These are phyloP conservation scores for Drosophila dives DNA, from an alignment of 2,888 invertebrate species.

Conservation along the genomic window DNA sequence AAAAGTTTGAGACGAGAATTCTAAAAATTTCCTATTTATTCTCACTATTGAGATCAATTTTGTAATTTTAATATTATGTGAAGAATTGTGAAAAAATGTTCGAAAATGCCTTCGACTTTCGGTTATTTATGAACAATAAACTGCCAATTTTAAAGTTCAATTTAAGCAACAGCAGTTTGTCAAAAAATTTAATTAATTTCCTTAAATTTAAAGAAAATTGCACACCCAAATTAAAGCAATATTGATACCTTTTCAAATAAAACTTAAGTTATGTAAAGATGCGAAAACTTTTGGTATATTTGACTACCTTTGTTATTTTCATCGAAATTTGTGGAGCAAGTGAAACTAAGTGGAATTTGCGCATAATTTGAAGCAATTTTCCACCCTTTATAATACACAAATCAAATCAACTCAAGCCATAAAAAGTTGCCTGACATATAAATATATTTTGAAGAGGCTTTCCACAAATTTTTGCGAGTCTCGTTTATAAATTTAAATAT, in stretches of 20 bases:
- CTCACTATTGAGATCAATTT: background rate
- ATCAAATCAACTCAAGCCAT: conserved; percentile 2
- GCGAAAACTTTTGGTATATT: background rate
- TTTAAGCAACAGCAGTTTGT: background rate
- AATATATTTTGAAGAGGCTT: conserved; percentile 36
- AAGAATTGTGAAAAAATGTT: background rate
- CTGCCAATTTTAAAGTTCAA: background rate
- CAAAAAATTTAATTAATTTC: background rate
- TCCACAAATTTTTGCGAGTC: conserved; percentile 52
- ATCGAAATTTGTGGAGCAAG: too few species aligned
- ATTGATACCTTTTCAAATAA: background rate
- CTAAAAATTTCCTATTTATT: background rate
- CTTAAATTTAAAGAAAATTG: background rate
- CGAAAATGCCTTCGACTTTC: background rate
- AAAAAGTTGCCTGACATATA: conserved; percentile 1
- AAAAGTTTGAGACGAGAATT: background rate
- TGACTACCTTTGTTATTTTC: background rate
- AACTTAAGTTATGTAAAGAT: background rate
- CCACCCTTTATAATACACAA: conserved; percentile 5
- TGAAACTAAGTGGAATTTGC: background rate
- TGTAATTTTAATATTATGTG: background rate
- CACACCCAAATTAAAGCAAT: background rate
- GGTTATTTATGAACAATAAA: background rate
- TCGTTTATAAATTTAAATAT: conserved; percentile 62
- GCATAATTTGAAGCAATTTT: conserved; percentile 5